Evolutionary conservation across 2,113 vertebrate genomes (phyloP).

Genomic region (Rana temporaria): DNA sequence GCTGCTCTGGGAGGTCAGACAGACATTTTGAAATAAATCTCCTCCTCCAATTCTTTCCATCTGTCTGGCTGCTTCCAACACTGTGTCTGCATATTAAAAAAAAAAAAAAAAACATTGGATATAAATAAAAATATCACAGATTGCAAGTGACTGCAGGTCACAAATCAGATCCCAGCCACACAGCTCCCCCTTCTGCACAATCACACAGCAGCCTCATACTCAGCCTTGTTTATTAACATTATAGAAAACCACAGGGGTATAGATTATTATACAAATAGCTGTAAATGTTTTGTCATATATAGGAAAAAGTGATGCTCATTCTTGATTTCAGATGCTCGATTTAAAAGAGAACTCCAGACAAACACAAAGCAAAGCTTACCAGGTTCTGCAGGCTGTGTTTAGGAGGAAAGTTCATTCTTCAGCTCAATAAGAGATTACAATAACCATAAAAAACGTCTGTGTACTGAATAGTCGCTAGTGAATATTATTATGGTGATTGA

Average conservation of each 20-base stretch:
- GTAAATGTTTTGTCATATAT: constrained; percentile 20
- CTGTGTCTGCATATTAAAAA: constrained; percentile 9
- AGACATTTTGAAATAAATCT: constrained; percentile 34
- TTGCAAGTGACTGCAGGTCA: constrained; percentile 40
- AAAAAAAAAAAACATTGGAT: constrained; percentile 19
- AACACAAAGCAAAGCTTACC: no score
- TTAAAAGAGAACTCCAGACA: neutral
- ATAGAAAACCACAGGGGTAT: neutral
- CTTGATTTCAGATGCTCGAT: neutral
- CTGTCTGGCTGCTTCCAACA: constrained; percentile 40
- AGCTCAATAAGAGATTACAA: no score
- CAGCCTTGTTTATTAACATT: constrained; percentile 4
- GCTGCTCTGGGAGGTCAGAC: constrained; percentile 29
- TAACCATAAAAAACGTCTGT: no score
- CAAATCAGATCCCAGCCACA: neutral
- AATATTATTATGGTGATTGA: no score
- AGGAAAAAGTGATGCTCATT: constrained; percentile 16
- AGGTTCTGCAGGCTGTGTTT: no score
- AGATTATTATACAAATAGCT: constrained; percentile 20
- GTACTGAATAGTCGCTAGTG: no score
- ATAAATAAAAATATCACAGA: constrained; percentile 43
- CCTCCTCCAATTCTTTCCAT: constrained; percentile 31
- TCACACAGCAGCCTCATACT: neutral
- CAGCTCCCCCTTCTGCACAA: constrained; percentile 12
- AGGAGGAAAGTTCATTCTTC: no score